Evolutionary conservation across 2,113 vertebrate genomes (phyloP).

Genomic region (Chloebia gouldiae): DNA sequence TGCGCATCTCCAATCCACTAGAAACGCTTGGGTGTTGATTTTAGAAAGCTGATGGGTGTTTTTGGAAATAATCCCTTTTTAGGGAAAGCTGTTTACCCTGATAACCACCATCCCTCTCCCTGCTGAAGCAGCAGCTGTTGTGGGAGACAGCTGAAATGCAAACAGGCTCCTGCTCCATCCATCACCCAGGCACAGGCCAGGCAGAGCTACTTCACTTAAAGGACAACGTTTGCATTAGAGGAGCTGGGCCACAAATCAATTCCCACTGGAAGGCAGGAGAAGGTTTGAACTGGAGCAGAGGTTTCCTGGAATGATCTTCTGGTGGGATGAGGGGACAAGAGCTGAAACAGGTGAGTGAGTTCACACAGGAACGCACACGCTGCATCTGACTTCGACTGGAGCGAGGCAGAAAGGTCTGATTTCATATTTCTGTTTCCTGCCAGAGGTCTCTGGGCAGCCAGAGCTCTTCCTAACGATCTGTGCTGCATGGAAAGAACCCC

Average conservation of each 20-base stretch:
- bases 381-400: fast-evolving
- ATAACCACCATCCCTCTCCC: not conserved
- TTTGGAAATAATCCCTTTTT: not conserved
- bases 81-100: slow-evolving; percentile 8
- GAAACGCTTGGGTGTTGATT: not conserved
- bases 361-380: fast-evolving
- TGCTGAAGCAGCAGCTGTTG: slow-evolving; percentile 27
- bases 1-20: not conserved
- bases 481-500: not conserved
- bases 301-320: not conserved
- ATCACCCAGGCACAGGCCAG: slow-evolving; percentile 26
- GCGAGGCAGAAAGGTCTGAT: not conserved
- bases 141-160: slow-evolving; percentile 32
- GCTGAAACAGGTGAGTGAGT: not conserved
- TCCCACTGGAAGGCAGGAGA: not conserved
- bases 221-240: slow-evolving; percentile 22
- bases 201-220: slow-evolving; percentile 6
- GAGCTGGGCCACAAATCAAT: slow-evolving; percentile 16
- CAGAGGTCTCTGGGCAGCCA: not conserved
- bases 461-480: not conserved
- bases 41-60: not conserved
- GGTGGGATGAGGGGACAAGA: not conserved
- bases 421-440: not conserved
- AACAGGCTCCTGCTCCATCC: not conserved
- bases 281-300: not conserved